A percentile compares a stretch with the other conserved stretches of the same genome.
Evolutionary conservation across 1,140 invertebrate genomes (phyloP).

Genomic region (Meloidogyne exigua): DNA sequence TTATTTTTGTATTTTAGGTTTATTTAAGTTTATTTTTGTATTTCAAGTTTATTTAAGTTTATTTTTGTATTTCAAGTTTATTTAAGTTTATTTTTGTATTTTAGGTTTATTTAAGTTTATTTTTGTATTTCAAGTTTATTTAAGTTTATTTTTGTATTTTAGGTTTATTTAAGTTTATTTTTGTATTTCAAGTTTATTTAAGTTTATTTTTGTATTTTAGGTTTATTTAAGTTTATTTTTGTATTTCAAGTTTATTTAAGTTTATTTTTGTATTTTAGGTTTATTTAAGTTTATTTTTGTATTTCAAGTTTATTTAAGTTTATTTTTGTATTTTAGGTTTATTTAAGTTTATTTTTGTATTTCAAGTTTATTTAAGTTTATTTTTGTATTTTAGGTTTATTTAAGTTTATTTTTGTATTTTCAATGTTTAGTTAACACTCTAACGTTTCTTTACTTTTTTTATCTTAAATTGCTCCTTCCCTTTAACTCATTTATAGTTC

Average conservation of each 20-base stretch:
- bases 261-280: not conserved
- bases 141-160: not conserved
- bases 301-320: too few species aligned
- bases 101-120: not conserved
- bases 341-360: not conserved
- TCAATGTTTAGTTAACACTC: not conserved
- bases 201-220: slow-evolving; percentile 1
- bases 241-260: too few species aligned
- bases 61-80: too few species aligned
- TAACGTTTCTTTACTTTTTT: not conserved
- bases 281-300: not conserved
- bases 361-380: not conserved
- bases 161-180: not conserved
- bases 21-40: not conserved
- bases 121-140: too few species aligned
- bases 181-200: too few species aligned
- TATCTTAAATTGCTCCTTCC: not conserved
- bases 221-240: not conserved
- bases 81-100: not conserved
- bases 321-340: not conserved
- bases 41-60: not conserved
- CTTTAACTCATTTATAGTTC: not conserved
- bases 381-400: not conserved
- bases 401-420: not conserved
- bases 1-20: too few species aligned